Conservation (phyloP, 2,113 vertebrate genomes). For the Otolemur garnettii region DNA sequence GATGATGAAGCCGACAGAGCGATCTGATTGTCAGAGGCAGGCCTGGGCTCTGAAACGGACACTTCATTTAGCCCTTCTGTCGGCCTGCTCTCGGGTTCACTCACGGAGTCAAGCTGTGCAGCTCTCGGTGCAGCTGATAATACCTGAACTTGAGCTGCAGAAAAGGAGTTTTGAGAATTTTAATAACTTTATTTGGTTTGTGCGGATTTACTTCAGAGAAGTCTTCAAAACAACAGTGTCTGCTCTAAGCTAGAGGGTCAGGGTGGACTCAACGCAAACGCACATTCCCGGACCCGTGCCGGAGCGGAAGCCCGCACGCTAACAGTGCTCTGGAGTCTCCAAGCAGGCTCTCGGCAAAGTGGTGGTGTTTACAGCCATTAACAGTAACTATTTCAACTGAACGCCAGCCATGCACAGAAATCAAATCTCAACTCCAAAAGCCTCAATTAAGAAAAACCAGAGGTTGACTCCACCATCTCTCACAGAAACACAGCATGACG, state of each 20-base stretch:
- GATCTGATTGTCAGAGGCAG: background rate
- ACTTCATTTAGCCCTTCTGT: slow-evolving; percentile 50
- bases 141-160: slow-evolving; percentile 93
- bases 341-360: background rate
- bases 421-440: background rate
- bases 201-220: background rate
- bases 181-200: slow-evolving; percentile 12
- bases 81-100: slow-evolving; percentile 68
- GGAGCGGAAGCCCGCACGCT: accelerated
- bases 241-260: background rate
- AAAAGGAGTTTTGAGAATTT: background rate
- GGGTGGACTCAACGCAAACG: accelerated
- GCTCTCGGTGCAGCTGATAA: slow-evolving; percentile 92
- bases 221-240: background rate
- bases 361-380: background rate
- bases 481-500: background rate
- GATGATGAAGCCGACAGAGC: background rate
- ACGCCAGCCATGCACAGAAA: background rate
- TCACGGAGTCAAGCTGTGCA: slow-evolving; percentile 89
- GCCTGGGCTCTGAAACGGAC: background rate
- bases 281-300: too few relatives aligned
- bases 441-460: background rate
- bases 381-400: background rate
- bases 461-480: background rate
- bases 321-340: too few relatives aligned